Base-by-base conservation (phyloP, 1,140 invertebrate genomes). In the Neodiprion lecontei region DNA sequence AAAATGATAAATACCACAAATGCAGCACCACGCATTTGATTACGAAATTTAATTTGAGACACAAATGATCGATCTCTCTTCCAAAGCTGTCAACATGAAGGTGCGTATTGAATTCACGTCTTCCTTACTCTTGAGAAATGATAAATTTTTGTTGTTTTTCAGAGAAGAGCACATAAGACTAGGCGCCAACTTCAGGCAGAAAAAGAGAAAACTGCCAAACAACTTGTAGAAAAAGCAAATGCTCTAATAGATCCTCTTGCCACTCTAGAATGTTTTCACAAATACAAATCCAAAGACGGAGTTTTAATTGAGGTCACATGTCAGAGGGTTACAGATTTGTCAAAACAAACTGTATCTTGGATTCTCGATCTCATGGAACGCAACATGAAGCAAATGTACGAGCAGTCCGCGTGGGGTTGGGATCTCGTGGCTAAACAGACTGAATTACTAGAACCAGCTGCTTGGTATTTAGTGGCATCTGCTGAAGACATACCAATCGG, bases 301-400 rank as follows among this genome's bases (percentile, higher is more conserved):
- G 73, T 85, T 21, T 79, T 74, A 17, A 77, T 90, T 14, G 79
- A 81, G 10, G 77, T 92, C 9, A 81, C 81, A 65, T 91, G 89
- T 61, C 79, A 82, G 21, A 85, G 79, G 78, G 89, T 89, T 1
- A 81, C 71, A 67, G 78, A 90, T 74, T 79, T 92, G 75, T 76
- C 82, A 28, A 48, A 81, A 14, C 83, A 90, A 70, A 84, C 85
- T 11, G 75, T 89, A 2, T 86, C 90, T 50, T 93, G 91, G 91
- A 89, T 91, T 9, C 92, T 93, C 78, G 88, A 92, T 76, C 84
- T 94, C 17, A 91, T 91, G 71, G 90, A 92, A 79, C 82, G 84
- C 66, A 94, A 94, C 80, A 93, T 94, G 88, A 88, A 92, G 72
- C 79, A 84, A 14, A 84, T 90, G 84, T 94, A 92, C 80, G 89